A percentile compares a stretch with the other conserved stretches of the same genome.
Conservation (phyloP, 2,797 vertebrate genomes). For the Enteromius fasciolatus region DNA sequence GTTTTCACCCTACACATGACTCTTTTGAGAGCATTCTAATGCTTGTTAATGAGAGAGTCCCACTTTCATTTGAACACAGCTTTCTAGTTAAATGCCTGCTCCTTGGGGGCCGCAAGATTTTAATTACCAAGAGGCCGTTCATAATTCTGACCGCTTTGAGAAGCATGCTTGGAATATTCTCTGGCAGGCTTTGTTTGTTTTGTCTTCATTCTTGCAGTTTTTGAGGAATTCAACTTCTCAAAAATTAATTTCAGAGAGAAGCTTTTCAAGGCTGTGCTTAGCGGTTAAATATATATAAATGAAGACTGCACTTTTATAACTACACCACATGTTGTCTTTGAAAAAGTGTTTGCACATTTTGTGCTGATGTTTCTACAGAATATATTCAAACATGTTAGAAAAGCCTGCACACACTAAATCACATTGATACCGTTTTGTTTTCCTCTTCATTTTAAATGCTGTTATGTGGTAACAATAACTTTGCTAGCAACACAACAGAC, state of each 20-base stretch:
- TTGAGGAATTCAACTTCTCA: constrained; percentile 45
- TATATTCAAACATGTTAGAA: background rate
- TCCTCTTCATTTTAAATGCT: background rate
- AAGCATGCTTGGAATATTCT: constrained; percentile 54
- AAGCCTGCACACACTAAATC: background rate
- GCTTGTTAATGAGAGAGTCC: constrained; percentile 63
- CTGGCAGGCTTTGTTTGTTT: constrained; percentile 39
- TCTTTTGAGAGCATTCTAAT: constrained; percentile 65
- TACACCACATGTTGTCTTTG: constrained; percentile 19
- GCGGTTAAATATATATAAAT: constrained; percentile 16
- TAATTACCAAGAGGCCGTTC: constrained; percentile 69
- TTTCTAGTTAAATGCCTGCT: constrained; percentile 69
- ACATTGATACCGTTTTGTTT: background rate
- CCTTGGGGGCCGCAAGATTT: constrained; percentile 66
- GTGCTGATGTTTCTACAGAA: background rate
- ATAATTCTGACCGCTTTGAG: constrained; percentile 61
- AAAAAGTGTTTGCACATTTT: background rate
- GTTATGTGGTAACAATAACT: constrained; percentile 13
- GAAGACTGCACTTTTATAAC: constrained; percentile 9
- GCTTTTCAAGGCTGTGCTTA: constrained; percentile 53
- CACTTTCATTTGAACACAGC: constrained; percentile 62
- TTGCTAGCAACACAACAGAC: constrained; percentile 14
- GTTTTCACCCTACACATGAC: constrained; percentile 59
- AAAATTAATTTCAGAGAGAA: constrained; percentile 36
- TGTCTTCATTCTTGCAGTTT: constrained; percentile 46